Base-by-base conservation (phyloP, 1,140 invertebrate species). In the Bicyclus anynana region DNA sequence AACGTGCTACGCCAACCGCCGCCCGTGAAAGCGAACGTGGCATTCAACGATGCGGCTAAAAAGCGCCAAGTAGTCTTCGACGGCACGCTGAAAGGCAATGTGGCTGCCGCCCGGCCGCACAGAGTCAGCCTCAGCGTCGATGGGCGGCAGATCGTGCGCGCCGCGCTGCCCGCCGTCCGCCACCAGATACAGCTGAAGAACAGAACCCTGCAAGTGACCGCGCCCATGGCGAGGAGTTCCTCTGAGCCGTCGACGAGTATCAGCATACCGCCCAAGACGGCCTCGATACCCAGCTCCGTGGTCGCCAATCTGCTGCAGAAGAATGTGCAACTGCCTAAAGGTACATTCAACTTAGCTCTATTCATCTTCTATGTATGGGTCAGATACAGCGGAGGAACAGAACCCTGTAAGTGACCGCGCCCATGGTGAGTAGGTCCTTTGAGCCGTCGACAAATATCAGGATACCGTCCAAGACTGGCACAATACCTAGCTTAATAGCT, bases 241-340 rank as follows among this genome's bases (percentile, higher is more conserved):
- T 60, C 73, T 2, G 72, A 74, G 38, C 70, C 74, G 6, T 74
- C 79, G 12, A 67, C 75, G 7, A 70, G 71, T 16, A 70, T 81
- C 20, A 67, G 69, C 13, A 68, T 68, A 38, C 59, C 72, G 40
- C 68, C 74, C 27, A 73, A 74, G 18, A 74, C 65, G 1, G 67
- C 76, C 9, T 72, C 75, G 0, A 72, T 84, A 13, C 78, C 80
- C 1, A 75, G 68, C 46, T 69, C 80, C 0, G 74, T 84, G 26
- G 80, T 87, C 16, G 79, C 78, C 9, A 84, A 84, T 62, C 52
- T 87, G 50, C 67, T 86, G 51, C 83, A 84, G 53, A 83, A 83
- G 60, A 78, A 73, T 35, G 74, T 80, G 17, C 65, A 68, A 53
- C 38, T 80, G 53, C 70, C 73, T 0, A 71, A 74, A 29, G 76